These are phyloP conservation scores for Leguminivora glycinivorella DNA, from an alignment of 1,140 invertebrate species.

Conservation along the genomic window DNA sequence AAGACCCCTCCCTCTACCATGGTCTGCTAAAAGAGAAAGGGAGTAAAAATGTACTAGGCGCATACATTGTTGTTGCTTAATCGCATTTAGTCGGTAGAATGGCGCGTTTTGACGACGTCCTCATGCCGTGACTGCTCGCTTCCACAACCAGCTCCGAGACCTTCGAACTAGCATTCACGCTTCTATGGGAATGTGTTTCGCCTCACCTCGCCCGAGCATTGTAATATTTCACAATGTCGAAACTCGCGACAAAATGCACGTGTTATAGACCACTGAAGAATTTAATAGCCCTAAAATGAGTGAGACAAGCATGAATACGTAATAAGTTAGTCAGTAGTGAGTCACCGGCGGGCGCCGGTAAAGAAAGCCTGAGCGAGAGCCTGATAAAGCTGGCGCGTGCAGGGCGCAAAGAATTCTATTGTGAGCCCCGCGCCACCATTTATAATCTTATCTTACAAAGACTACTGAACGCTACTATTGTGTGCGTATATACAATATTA, in stretches of 20 bases:
- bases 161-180: conserved; percentile 51
- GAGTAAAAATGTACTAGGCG: background rate
- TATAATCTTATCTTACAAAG: conserved; percentile 60
- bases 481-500: conserved; percentile 30
- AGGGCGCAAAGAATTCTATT: conserved; percentile 66
- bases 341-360: conserved; percentile 44
- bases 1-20: background rate
- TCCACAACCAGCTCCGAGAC: conserved; percentile 57
- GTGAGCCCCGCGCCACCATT: conserved; percentile 62
- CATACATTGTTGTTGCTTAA: conserved; percentile 25
- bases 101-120: conserved; percentile 47
- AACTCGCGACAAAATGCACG: background rate
- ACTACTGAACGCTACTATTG: conserved; percentile 44
- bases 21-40: background rate
- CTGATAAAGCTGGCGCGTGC: conserved; percentile 45
- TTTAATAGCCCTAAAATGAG: background rate
- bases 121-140: conserved; percentile 51
- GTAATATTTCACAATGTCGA: conserved; percentile 10
- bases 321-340: conserved; percentile 47
- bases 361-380: conserved; percentile 50
- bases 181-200: conserved; percentile 50
- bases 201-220: conserved; percentile 32
- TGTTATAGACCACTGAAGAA: background rate
- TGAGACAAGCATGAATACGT: background rate
- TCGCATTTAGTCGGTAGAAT: conserved; percentile 31